A percentile compares a stretch with the other conserved stretches of the same genome.
Conservation (phyloP, 2,888 invertebrate genomes). For the Odontocolon sp. region DNA sequence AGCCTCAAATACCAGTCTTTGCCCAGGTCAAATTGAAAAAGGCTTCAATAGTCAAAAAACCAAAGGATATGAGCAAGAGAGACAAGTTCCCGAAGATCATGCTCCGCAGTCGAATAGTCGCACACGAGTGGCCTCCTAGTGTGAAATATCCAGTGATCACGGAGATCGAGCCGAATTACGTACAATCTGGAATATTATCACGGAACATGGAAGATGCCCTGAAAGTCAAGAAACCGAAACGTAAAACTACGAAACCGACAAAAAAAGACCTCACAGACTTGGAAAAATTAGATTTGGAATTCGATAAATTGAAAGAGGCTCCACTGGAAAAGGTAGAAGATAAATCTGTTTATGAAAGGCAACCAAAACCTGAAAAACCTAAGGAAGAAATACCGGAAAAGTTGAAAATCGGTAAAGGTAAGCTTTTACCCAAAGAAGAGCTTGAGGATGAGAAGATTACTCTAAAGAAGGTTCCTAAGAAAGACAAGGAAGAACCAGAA, state of each 20-base stretch:
- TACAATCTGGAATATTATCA: slow-evolving; percentile 81
- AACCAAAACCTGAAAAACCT: slow-evolving; percentile 81
- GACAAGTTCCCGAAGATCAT: slow-evolving; percentile 80
- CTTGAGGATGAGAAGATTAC: slow-evolving; percentile 67
- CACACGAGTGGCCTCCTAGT: slow-evolving; percentile 80
- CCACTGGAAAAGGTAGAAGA: slow-evolving; percentile 80
- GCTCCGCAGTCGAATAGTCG: slow-evolving; percentile 81
- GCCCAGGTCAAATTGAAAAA: slow-evolving; percentile 86
- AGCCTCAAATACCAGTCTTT: slow-evolving; percentile 83
- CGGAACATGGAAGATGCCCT: slow-evolving; percentile 82
- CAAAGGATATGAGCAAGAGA: slow-evolving; percentile 75
- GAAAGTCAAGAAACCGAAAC: slow-evolving; percentile 80
- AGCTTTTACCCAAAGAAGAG: slow-evolving; percentile 79
- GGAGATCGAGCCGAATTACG: slow-evolving; percentile 78
- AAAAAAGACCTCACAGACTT: slow-evolving; percentile 79
- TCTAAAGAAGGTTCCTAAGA: slow-evolving; percentile 82
- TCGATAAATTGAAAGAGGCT: slow-evolving; percentile 79
- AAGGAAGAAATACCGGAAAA: slow-evolving; percentile 81
- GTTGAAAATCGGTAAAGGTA: slow-evolving; percentile 82
- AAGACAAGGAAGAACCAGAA: slow-evolving; percentile 76
- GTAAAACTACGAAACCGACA: slow-evolving; percentile 79
- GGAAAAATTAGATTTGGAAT: slow-evolving; percentile 81
- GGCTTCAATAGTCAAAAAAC: slow-evolving; percentile 74
- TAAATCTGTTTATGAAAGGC: slow-evolving; percentile 72
- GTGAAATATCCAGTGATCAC: slow-evolving; percentile 77